These are phyloP conservation scores for Phalacrocorax carbo DNA, from an alignment of 2,113 vertebrate genomes.

Conservation along the genomic window DNA sequence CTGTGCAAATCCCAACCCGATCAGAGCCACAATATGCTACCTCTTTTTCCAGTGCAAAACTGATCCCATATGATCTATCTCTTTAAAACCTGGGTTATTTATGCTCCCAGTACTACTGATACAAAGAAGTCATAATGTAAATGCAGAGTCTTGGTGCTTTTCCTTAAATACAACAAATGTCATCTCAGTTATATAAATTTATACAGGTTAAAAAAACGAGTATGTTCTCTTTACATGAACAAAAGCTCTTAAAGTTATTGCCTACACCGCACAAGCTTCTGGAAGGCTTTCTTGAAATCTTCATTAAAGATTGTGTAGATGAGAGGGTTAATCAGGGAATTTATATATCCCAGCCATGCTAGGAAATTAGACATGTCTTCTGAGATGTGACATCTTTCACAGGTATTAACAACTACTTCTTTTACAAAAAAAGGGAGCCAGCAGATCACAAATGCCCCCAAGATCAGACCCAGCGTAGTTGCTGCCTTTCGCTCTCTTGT, in stretches of 20 bases:
- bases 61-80: not conserved
- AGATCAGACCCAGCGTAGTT: slow-evolving; percentile 90
- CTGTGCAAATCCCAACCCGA: not conserved
- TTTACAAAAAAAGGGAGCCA: slow-evolving; percentile 99
- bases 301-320: slow-evolving; percentile 99
- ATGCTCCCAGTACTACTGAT: not conserved
- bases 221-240: not conserved
- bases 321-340: slow-evolving; percentile 97
- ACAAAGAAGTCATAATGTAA: slow-evolving; percentile 35
- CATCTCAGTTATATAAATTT: slow-evolving; percentile 42
- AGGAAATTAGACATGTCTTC: slow-evolving; percentile 91
- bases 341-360: slow-evolving; percentile 96
- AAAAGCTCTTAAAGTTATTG: slow-evolving; percentile 77
- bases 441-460: slow-evolving; percentile 96
- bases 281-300: slow-evolving; percentile 98
- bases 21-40: not conserved
- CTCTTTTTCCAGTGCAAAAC: not conserved
- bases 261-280: slow-evolving; percentile 89
- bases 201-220: slow-evolving; percentile 19
- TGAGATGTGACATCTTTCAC: slow-evolving; percentile 86
- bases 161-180: slow-evolving; percentile 23
- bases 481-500: slow-evolving; percentile 92
- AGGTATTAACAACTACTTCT: slow-evolving; percentile 93
- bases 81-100: slow-evolving; percentile 23
- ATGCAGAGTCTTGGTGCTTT: slow-evolving; percentile 15